Conservation (phyloP, 2,888 invertebrate genomes). For the Pseudolycoriella hygida region DNA sequence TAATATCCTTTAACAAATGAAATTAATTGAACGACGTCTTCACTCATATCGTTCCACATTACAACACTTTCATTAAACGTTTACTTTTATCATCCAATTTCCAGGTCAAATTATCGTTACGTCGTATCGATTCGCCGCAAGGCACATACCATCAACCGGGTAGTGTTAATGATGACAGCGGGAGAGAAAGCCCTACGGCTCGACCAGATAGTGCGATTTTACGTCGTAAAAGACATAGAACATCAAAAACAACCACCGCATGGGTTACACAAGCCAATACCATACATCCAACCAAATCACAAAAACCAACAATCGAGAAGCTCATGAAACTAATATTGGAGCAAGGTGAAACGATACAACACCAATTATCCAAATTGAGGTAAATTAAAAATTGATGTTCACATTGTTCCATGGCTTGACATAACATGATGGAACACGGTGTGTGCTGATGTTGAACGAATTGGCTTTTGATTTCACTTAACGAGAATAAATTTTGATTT, state of each 20-base stretch:
- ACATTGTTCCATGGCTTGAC: neutral
- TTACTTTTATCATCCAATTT: neutral
- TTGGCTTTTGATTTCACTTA: neutral
- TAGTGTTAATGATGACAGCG: constrained; percentile 22
- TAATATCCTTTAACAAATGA: too few species aligned
- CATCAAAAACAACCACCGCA: constrained; percentile 14
- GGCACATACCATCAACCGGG: constrained; percentile 2
- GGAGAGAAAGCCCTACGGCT: constrained; percentile 27
- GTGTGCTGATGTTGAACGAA: neutral
- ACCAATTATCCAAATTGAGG: constrained; percentile 27
- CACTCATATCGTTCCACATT: too few species aligned
- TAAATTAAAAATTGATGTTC: constrained; percentile 9
- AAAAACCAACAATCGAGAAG: constrained; percentile 29
- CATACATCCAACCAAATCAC: constrained; percentile 21
- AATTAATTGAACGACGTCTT: too few species aligned
- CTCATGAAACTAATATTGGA: constrained; percentile 36
- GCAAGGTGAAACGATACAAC: constrained; percentile 39
- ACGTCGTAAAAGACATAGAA: constrained; percentile 19
- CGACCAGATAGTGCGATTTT: constrained; percentile 21
- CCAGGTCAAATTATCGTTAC: constrained; percentile 22
- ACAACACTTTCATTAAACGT: neutral
- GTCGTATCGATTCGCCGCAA: constrained; percentile 16
- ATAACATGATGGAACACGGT: neutral
- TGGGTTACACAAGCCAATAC: constrained; percentile 21
- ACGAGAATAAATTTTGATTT: neutral